Evolutionary conservation across 1,140 invertebrate species (phyloP).

Genomic region (Drosophila carrolli): DNA sequence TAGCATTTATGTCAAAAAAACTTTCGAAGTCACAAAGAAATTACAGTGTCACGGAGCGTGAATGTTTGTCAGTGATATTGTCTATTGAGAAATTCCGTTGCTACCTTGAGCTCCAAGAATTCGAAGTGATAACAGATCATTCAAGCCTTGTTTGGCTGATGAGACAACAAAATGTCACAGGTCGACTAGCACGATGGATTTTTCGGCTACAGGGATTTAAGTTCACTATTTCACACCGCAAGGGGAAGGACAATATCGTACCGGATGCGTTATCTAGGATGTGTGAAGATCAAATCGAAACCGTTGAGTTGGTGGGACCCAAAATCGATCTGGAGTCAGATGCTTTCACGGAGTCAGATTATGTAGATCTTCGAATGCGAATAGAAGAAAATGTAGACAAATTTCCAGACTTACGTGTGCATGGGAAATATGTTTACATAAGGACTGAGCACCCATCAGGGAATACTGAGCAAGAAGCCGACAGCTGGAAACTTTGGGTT

Average conservation of each 20-base stretch:
- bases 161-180: slow-evolving; percentile 11
- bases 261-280: background rate
- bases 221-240: background rate
- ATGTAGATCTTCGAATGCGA: background rate
- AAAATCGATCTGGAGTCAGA: background rate
- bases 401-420: too few species aligned
- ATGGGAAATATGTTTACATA: too few species aligned
- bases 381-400: background rate
- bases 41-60: too few species aligned
- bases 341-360: background rate
- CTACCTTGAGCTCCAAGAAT: too few species aligned
- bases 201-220: background rate
- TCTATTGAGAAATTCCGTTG: too few species aligned
- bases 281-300: background rate
- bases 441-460: slow-evolving; percentile 1
- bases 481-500: slow-evolving; percentile 9
- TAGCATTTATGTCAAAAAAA: too few species aligned
- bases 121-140: slow-evolving; percentile 11
- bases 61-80: too few species aligned
- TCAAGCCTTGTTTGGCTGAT: slow-evolving; percentile 1
- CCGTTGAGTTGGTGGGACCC: background rate
- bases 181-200: slow-evolving; percentile 8
- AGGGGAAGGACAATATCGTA: background rate
- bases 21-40: too few species aligned
- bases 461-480: background rate